phyloP scores from a whole-genome alignment of 2,888 invertebrate genomes.

The Cataglyphis altisquamis region DNA sequence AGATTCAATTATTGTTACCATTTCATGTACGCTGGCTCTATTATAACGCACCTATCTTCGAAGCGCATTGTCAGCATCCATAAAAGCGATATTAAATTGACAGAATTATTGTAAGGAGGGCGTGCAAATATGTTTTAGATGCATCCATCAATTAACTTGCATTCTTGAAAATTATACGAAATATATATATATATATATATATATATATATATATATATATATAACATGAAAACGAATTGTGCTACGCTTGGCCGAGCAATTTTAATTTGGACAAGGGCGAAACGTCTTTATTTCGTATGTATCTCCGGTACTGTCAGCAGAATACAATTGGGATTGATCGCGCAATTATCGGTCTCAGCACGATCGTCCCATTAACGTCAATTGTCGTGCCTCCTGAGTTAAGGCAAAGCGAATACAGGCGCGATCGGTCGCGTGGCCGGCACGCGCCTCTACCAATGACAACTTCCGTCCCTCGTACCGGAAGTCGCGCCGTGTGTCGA shows the following conservation, averaged over 20 bases:
- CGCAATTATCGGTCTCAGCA: slow-evolving; percentile 68
- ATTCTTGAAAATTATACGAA: background rate
- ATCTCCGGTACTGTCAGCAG: slow-evolving; percentile 32
- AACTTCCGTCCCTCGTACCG: slow-evolving; percentile 79
- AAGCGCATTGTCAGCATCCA: slow-evolving; percentile 26
- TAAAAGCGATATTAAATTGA: slow-evolving; percentile 15
- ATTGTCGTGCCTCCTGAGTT: slow-evolving; percentile 61
- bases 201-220: background rate
- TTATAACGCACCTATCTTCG: slow-evolving; percentile 19
- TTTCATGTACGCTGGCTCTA: slow-evolving; percentile 15
- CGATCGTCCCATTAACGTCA: slow-evolving; percentile 77
- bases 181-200: background rate
- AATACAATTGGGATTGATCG: slow-evolving; percentile 66
- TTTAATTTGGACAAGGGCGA: slow-evolving; percentile 38
- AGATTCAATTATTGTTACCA: slow-evolving; percentile 48
- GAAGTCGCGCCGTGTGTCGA: slow-evolving; percentile 70
- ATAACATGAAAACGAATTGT: background rate
- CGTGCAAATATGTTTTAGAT: slow-evolving; percentile 9
- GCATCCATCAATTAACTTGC: background rate
- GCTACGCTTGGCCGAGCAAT: background rate
- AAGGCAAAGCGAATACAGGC: slow-evolving; percentile 55
- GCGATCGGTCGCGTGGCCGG: slow-evolving; percentile 80
- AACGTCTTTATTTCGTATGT: slow-evolving; percentile 17
- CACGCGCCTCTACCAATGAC: slow-evolving; percentile 80
- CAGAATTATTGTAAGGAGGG: slow-evolving; percentile 25